These are phyloP conservation scores for Melanerpes aurifrons DNA, from an alignment of 2,113 vertebrate genomes.

Conservation along the genomic window DNA sequence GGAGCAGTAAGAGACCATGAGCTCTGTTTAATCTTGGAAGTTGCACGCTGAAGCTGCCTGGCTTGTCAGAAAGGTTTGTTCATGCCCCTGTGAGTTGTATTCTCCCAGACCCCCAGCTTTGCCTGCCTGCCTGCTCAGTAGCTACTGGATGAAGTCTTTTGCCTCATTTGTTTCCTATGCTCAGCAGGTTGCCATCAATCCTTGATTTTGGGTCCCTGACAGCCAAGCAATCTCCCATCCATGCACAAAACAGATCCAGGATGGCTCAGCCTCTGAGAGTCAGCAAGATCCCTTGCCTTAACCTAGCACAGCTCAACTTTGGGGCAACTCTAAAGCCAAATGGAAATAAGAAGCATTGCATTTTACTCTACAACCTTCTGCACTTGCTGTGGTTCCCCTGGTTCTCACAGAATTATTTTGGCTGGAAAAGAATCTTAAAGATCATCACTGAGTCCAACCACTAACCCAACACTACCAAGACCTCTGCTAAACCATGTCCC, in stretches of 20 bases:
- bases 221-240: background rate
- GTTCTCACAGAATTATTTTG: no score
- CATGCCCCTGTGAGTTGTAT: background rate
- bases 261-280: background rate
- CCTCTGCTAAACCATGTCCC: no score
- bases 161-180: background rate
- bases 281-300: background rate
- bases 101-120: background rate
- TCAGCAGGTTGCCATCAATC: background rate
- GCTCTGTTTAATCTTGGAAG: background rate
- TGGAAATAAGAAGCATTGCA: fast-evolving
- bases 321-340: background rate
- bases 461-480: no score
- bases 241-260: background rate
- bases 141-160: background rate
- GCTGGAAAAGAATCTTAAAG: no score
- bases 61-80: background rate
- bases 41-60: background rate
- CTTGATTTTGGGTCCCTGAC: background rate
- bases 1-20: background rate
- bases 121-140: background rate
- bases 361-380: background rate
- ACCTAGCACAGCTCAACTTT: background rate
- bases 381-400: background rate
- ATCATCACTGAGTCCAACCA: no score